Conservation (phyloP, 2,113 vertebrate species). For the Turnix velox region DNA sequence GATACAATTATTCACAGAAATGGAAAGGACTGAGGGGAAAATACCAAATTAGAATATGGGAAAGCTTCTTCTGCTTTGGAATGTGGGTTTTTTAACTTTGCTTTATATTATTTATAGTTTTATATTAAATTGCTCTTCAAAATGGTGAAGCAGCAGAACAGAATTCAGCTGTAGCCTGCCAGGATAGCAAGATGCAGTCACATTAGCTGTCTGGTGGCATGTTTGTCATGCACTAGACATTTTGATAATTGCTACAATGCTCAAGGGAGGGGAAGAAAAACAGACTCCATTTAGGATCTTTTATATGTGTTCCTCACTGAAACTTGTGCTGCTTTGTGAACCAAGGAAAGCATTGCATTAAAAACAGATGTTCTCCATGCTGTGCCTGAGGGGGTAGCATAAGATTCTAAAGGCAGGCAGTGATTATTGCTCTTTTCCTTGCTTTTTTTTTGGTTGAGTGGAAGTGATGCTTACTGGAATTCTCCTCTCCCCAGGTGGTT, state of each 20-base stretch:
- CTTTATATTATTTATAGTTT: neutral
- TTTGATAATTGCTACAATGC: neutral
- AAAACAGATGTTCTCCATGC: neutral
- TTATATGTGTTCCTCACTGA: neutral
- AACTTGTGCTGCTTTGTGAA: neutral
- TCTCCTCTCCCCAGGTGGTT: conserved; percentile 86
- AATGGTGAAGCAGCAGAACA: neutral
- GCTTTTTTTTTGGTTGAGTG: neutral
- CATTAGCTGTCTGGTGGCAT: neutral
- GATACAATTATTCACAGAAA: neutral
- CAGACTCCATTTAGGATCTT: neutral
- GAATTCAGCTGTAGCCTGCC: neutral
- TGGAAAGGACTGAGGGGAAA: neutral
- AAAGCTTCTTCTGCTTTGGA: neutral
- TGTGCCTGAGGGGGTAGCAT: neutral
- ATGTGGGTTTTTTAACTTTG: neutral
- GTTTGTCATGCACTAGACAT: neutral
- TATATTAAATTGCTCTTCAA: neutral
- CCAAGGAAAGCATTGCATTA: neutral
- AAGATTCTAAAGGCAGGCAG: neutral
- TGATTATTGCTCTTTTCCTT: neutral
- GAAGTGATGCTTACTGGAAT: neutral
- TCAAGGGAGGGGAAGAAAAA: neutral
- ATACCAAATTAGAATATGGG: neutral
- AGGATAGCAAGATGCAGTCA: neutral